A percentile compares a stretch with the other conserved stretches of the same genome.
Evolutionary conservation across 2,888 invertebrate species (phyloP).

Genomic region (Acleris sparsana): DNA sequence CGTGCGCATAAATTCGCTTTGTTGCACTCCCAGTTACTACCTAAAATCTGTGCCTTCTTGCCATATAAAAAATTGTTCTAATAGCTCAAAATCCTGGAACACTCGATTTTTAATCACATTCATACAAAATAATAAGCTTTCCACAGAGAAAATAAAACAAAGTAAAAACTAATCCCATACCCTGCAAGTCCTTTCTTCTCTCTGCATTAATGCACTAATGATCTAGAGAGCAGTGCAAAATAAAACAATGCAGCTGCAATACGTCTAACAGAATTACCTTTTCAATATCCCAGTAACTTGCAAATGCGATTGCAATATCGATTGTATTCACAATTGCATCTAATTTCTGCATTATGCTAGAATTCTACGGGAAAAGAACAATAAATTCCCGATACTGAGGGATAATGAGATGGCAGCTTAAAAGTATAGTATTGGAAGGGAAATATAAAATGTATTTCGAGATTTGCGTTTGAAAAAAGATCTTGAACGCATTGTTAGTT

Average conservation of each 20-base stretch:
- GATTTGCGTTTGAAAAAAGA: conserved; percentile 8
- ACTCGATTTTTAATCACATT: too few relatives aligned
- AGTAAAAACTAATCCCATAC: too few relatives aligned
- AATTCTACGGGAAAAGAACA: conserved; percentile 46
- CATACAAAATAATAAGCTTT: too few relatives aligned
- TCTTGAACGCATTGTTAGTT: too few relatives aligned
- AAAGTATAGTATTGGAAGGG: conserved; percentile 13
- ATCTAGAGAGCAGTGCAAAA: neutral
- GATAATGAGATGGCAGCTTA: conserved; percentile 22
- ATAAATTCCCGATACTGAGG: conserved; percentile 16
- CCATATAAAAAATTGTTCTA: too few relatives aligned
- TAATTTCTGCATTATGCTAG: conserved; percentile 62
- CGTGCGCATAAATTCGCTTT: too few relatives aligned
- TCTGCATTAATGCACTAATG: neutral
- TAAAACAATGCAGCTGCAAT: neutral
- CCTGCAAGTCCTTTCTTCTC: too few relatives aligned
- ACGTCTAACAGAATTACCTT: conserved; percentile 3
- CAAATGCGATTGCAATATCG: conserved; percentile 50
- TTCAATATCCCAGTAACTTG: neutral
- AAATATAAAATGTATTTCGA: conserved; percentile 14
- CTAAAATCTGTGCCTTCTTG: too few relatives aligned
- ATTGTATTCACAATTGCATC: conserved; percentile 68
- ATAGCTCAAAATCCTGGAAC: too few relatives aligned
- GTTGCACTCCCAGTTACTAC: too few relatives aligned
- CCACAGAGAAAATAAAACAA: too few relatives aligned